phyloP scores from a whole-genome alignment of 2,888 invertebrate genomes.

The Imbricaverruca yamaguchii region DNA sequence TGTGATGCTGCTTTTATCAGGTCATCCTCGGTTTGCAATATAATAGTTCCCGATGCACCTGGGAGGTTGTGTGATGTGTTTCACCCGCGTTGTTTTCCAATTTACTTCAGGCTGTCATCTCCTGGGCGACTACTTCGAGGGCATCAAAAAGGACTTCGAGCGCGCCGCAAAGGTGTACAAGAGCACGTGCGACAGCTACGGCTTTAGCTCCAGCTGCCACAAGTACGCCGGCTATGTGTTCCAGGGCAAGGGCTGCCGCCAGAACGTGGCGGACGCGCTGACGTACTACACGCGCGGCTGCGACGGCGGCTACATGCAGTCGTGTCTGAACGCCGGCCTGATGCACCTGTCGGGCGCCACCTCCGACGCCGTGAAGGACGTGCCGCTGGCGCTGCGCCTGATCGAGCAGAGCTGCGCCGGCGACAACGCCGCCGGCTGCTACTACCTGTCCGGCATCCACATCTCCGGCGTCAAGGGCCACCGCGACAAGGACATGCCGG shows the following conservation, averaged over 20 bases:
- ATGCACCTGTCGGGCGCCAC: slow-evolving; percentile 47
- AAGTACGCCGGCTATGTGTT: slow-evolving; percentile 63
- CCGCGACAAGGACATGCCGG: slow-evolving; percentile 55
- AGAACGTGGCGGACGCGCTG: slow-evolving; percentile 55
- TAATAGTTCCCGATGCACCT: too few species aligned
- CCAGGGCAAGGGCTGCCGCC: slow-evolving; percentile 45
- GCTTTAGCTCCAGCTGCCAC: slow-evolving; percentile 76
- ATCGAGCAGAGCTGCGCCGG: slow-evolving; percentile 44
- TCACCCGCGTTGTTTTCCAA: slow-evolving; percentile 16
- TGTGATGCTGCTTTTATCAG: too few species aligned
- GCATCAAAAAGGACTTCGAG: slow-evolving; percentile 69
- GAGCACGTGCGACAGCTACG: slow-evolving; percentile 77
- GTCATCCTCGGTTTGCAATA: too few species aligned
- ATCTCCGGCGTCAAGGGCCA: slow-evolving; percentile 60
- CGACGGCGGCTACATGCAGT: slow-evolving; percentile 56
- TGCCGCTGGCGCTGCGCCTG: slow-evolving; percentile 44
- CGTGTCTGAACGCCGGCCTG: slow-evolving; percentile 69
- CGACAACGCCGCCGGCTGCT: slow-evolving; percentile 63
- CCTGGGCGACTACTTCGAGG: slow-evolving; percentile 82
- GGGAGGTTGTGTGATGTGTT: not conserved
- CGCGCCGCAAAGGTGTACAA: slow-evolving; percentile 74
- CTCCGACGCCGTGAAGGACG: slow-evolving; percentile 27
- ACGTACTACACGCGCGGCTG: slow-evolving; percentile 73
- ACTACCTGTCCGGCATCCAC: slow-evolving; percentile 70
- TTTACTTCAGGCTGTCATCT: slow-evolving; percentile 69